A percentile compares a stretch with the other conserved stretches of the same genome.
These are phyloP conservation scores for Galaxea fascicularis DNA, from an alignment of 92 coral and sea anemone species.

Conservation along the genomic window DNA sequence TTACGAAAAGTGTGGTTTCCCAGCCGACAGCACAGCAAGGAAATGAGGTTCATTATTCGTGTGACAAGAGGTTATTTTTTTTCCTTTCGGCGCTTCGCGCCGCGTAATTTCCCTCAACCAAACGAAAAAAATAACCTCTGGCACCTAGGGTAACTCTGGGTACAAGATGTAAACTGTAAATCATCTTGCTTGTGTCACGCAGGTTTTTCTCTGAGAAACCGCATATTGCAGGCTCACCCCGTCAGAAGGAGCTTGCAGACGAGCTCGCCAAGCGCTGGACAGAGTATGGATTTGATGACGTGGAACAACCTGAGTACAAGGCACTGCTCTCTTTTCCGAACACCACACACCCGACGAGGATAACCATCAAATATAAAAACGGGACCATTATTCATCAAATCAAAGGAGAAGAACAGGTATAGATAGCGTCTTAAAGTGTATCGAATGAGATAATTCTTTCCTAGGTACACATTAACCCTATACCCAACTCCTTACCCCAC, in stretches of 20 bases:
- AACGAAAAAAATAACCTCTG: too few relatives aligned
- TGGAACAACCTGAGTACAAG: conserved; percentile 89
- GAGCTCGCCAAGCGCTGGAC: conserved; percentile 77
- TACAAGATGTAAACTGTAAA: too few relatives aligned
- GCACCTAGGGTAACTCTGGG: too few relatives aligned
- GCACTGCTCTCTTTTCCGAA: conserved; percentile 85
- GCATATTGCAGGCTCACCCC: conserved; percentile 84
- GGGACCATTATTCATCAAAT: conserved; percentile 63
- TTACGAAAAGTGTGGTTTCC: too few relatives aligned
- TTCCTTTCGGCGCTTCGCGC: too few relatives aligned
- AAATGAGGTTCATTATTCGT: too few relatives aligned
- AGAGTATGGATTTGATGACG: conserved; percentile 83
- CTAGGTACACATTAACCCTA: too few relatives aligned
- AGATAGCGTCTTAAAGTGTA: too few relatives aligned
- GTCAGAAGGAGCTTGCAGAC: conserved; percentile 76
- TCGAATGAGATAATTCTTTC: not conserved
- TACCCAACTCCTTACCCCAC: too few relatives aligned
- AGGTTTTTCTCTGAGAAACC: conserved; percentile 83
- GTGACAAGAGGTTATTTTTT: too few relatives aligned
- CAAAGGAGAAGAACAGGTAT: conserved; percentile 74
- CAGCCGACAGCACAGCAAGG: too few relatives aligned
- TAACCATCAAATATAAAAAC: conserved; percentile 49
- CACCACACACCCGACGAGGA: conserved; percentile 18
- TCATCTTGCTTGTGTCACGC: not conserved
- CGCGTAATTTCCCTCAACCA: too few relatives aligned